Evolutionary conservation across 1,140 invertebrate genomes (phyloP), one percentile per base, ranked within the genome.

Genomic region (Glomeris maerens): DNA sequence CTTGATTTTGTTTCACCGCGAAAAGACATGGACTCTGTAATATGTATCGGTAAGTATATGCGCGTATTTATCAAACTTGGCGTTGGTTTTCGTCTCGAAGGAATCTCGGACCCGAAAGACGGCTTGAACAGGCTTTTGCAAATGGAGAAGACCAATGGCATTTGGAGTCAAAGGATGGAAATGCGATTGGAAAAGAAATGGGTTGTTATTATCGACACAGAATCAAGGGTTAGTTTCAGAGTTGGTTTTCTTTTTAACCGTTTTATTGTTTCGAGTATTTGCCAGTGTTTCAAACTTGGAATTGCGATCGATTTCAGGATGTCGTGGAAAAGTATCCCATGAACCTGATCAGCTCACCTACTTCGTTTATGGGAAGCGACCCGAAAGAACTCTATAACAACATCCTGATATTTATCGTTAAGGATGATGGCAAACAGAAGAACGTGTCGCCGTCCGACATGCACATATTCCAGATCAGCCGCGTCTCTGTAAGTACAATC

Each of bases 151-250:
- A 88, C 87, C 27, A 94, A 89, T 59, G 91, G 91, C 57, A 97
- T 98, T 65, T 98, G 93, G 93, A 97, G 92, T 28, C 94, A 98
- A 71, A 93, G 94, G 65, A 95, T 97, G 87, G 79, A 90, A 60
- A 71, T 97, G 28, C 79, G 84, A 56, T 68, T 97, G 36, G 90
- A 95, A 60, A 76, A 81, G 42, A 79, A 66, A 57, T 87, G 84
- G 81, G 81, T 96, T 49, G 76, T 95, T 21, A 90, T 96, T 45
- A 85, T 97, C 74, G 93, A 97, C 64, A 91, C 89, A 63, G 91
- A 96, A 71, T 93, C 89, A 54, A 90, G 87, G 67, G 90, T 95
- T 73, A 74, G 77, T 72, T n/a, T n/a, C 10, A n/a, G n/a, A 36
- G 10, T 36, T 36, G 31, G n/a, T 36, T 36, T 36, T 10, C n/a